Evolutionary conservation across 2,797 vertebrate species (phyloP), one percentile per base, ranked within the genome.

Genomic region (Austrolebias charrua): DNA sequence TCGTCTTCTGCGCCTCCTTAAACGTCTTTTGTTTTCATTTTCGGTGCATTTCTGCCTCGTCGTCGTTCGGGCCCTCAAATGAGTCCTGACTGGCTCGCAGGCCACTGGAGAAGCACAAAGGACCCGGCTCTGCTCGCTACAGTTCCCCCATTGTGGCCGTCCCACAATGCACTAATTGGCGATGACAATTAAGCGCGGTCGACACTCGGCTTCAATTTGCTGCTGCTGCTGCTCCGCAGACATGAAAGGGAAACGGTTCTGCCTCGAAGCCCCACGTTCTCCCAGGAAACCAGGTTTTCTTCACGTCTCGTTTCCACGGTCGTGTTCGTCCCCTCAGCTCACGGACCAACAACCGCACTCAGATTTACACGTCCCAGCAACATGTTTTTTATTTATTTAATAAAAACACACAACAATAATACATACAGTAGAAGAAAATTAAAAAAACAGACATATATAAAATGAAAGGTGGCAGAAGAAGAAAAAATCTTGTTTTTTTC

Each of bases 141-240:
- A 92, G 93, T 93, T 93, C 90, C 91, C 90, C 94, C 94, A 95
- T 98, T 98, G 95, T 97, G 91, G 86, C 71, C 80, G 60, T 87
- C 91, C 82, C 88, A 95, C 94, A 95, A 95, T 92, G 94, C 92
- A 90, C 95, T 98, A 97, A 98, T 98, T 98, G 96, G 95, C 83
- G 78, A 91, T 90, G 96, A 97, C 96, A 98, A 97, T 96, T 88
- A 94, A 91, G 94, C 88, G 80, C 81, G 90, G 89, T 90, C 77
- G 63, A 76, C 88, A 85, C 92, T 91, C 92, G 91, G 91, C 92
- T 93, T 93, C 92, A 92, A 95, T 94, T 95, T 88, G 90, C 57
- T 33, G 50, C 82, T 64, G 85, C 84, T 63, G 85, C 84, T 82
- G 83, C 68, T 87, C 81, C 63, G 90, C 86, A 75, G 78, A 78